Conservation (phyloP, 2,113 vertebrate species). For the Chamaetylas fuelleborni region DNA sequence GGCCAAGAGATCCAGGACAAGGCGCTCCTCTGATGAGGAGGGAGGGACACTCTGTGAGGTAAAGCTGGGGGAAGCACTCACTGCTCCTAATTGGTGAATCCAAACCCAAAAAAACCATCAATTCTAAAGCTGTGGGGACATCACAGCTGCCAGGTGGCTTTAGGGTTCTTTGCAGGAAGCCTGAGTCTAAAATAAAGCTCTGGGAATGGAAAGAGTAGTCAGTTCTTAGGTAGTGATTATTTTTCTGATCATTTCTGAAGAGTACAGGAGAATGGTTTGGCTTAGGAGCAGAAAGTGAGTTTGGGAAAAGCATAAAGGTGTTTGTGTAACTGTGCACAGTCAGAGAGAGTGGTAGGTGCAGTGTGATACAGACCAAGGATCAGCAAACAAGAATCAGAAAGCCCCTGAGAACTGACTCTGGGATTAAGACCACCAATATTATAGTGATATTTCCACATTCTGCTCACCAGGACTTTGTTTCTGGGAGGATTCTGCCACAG, state of each 20-base stretch:
- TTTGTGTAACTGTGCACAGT: not conserved
- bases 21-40: conserved; percentile 75
- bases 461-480: accelerated
- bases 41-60: conserved; percentile 59
- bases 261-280: not conserved
- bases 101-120: not conserved
- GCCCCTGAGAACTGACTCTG: not conserved
- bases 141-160: not conserved
- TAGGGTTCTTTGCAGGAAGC: not conserved
- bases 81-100: not conserved
- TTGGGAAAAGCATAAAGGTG: not conserved
- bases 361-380: not conserved
- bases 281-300: not conserved
- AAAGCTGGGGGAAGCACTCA: not conserved
- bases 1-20: conserved; percentile 48
- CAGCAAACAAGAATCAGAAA: not conserved
- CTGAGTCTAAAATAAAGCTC: not conserved
- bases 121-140: accelerated
- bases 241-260: not conserved
- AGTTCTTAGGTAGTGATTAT: not conserved
- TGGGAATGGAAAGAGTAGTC: not conserved
- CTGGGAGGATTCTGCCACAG: not conserved
- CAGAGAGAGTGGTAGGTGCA: not conserved
- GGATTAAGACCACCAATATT: not conserved
- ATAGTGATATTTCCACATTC: accelerated